These are phyloP conservation scores for Rhyzopertha dominica DNA, from an alignment of 1,140 invertebrate genomes.

Conservation along the genomic window DNA sequence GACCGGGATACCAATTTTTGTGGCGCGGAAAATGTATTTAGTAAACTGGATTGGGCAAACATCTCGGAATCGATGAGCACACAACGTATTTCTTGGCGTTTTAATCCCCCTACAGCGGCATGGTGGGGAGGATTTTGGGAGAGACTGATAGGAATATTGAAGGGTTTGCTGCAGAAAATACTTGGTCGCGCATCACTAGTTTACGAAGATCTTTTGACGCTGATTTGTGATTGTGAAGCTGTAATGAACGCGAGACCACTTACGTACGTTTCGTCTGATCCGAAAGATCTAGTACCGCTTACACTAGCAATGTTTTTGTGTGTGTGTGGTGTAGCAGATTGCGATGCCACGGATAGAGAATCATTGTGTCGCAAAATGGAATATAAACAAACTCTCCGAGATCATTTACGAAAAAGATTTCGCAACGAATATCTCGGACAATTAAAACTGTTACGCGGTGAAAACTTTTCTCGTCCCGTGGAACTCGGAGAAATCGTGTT, in stretches of 20 bases:
- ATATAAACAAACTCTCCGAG: constrained; percentile 13
- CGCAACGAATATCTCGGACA: constrained; percentile 15
- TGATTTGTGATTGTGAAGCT: constrained; percentile 34
- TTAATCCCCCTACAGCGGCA: too few species aligned
- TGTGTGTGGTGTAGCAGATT: constrained; percentile 14
- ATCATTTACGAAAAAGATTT: constrained; percentile 14
- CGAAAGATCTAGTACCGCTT: constrained; percentile 5
- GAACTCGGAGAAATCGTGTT: constrained; percentile 11
- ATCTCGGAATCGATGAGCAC: too few species aligned
- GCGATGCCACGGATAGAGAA: constrained; percentile 8
- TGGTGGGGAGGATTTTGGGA: too few species aligned
- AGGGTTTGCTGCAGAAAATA: too few species aligned
- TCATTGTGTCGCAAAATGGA: constrained; percentile 12
- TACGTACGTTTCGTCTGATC: constrained; percentile 8
- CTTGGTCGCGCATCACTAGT: too few species aligned
- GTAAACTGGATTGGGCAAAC: too few species aligned
- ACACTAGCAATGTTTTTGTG: constrained; percentile 12
- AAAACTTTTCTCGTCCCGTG: constrained; percentile 9
- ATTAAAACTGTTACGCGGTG: too few species aligned
- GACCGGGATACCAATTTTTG: too few species aligned
- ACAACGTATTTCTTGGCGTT: too few species aligned
- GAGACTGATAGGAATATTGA: too few species aligned
- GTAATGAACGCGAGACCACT: constrained; percentile 22
- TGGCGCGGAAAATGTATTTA: too few species aligned
- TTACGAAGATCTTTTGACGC: too few species aligned